These are phyloP conservation scores for Heliconius charithonia DNA, from an alignment of 2,888 invertebrate genomes.

Conservation along the genomic window DNA sequence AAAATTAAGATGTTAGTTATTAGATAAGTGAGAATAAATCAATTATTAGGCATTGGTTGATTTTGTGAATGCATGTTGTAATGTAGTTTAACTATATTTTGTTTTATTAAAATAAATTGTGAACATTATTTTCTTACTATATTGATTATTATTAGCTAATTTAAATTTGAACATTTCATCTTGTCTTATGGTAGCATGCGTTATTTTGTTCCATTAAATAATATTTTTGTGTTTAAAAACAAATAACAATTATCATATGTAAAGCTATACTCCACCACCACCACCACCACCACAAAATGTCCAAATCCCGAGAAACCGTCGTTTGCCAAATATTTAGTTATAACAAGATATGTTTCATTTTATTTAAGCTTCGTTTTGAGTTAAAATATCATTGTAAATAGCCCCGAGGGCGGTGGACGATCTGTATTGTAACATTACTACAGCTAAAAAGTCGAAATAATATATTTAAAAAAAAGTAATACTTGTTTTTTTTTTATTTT, in stretches of 20 bases:
- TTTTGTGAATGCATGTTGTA: background rate
- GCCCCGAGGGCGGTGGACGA: constrained; percentile 58
- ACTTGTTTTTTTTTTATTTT: background rate
- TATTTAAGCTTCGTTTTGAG: constrained; percentile 63
- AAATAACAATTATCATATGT: too few relatives aligned
- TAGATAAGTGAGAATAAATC: background rate
- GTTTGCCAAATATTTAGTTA: constrained; percentile 80
- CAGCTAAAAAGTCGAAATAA: background rate
- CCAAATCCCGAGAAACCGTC: constrained; percentile 45
- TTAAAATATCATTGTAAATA: constrained; percentile 74
- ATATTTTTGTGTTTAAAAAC: background rate
- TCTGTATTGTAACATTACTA: constrained; percentile 50
- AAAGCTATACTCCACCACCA: constrained; percentile 39
- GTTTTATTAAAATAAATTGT: background rate
- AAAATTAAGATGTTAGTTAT: background rate
- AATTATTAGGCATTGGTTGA: background rate
- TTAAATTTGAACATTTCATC: background rate
- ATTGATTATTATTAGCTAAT: background rate
- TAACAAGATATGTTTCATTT: constrained; percentile 57
- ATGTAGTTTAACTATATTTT: background rate
- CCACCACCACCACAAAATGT: constrained; percentile 31
- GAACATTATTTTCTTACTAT: background rate
- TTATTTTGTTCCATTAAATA: background rate
- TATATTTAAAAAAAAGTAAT: background rate
- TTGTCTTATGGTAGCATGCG: background rate